Evolutionary conservation across 1,140 invertebrate genomes (phyloP).

Genomic region (Drosophila lacteicornis): DNA sequence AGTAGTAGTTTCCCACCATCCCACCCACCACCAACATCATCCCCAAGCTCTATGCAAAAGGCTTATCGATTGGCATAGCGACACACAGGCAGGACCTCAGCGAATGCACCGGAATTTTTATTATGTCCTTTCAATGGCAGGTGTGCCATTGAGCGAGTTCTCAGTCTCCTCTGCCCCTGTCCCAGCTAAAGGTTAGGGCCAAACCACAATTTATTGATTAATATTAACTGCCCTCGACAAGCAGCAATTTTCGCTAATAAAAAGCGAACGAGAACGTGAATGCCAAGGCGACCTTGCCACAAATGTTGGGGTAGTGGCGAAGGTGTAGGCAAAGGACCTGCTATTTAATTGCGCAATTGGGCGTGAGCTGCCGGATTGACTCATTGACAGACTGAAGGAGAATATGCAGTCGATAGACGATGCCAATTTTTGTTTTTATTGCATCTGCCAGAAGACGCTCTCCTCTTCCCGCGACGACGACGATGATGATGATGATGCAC

Average conservation of each 20-base stretch:
- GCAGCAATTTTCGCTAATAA: constrained; percentile 62
- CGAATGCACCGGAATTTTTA: constrained; percentile 75
- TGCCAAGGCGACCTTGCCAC: constrained; percentile 57
- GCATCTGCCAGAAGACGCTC: constrained; percentile 18
- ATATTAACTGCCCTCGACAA: constrained; percentile 64
- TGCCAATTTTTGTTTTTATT: constrained; percentile 50
- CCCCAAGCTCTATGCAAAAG: constrained; percentile 63
- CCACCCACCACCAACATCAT: neutral
- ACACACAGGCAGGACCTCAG: constrained; percentile 48
- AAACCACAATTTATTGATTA: constrained; percentile 67
- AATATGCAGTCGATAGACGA: constrained; percentile 41
- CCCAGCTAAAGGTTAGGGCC: constrained; percentile 65
- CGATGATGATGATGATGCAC: constrained; percentile 55
- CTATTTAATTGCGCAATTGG: constrained; percentile 74
- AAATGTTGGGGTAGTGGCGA: constrained; percentile 3
- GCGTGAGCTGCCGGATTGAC: constrained; percentile 45
- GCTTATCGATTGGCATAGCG: constrained; percentile 74
- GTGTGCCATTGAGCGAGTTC: constrained; percentile 48
- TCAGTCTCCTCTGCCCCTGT: constrained; percentile 11
- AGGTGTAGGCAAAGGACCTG: constrained; percentile 24
- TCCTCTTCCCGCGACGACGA: neutral
- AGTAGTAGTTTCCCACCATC: constrained; percentile 7
- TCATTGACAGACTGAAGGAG: constrained; percentile 43
- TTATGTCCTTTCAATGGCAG: constrained; percentile 71
- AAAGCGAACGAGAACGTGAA: constrained; percentile 16